Percentiles rank a stretch among this genome's conserved stretches.
phyloP scores from a whole-genome alignment of 23 tunicate species.

The Styela plicata region DNA sequence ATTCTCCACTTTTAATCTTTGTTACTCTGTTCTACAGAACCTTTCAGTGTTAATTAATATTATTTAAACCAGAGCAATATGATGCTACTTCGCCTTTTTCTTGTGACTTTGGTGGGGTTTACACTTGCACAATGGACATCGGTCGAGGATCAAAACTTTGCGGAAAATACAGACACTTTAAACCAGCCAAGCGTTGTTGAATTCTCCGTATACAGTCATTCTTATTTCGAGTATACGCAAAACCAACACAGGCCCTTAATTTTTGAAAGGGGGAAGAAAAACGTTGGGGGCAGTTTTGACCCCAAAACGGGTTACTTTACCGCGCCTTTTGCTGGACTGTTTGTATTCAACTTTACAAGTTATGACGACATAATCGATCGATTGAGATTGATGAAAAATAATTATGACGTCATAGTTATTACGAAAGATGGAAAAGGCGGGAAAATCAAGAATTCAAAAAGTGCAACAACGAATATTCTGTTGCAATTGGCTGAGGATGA shows the following conservation, averaged over 20 bases:
- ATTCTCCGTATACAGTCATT: slow-evolving; percentile 5
- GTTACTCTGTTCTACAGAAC: no score
- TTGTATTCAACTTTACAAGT: slow-evolving; percentile 39
- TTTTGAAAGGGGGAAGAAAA: slow-evolving; percentile 31
- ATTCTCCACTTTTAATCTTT: no score
- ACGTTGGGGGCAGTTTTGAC: slow-evolving; percentile 39
- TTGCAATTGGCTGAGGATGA: slow-evolving; percentile 40
- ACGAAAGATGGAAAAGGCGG: slow-evolving; percentile 44
- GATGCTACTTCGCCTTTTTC: neutral
- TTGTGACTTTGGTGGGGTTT: neutral
- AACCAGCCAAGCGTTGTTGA: neutral
- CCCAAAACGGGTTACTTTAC: slow-evolving; percentile 36
- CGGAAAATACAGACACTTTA: neutral
- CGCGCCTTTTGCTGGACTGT: slow-evolving; percentile 45
- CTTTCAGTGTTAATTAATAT: neutral
- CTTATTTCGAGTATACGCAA: neutral
- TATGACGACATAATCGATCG: slow-evolving; percentile 11
- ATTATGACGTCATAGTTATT: slow-evolving; percentile 47
- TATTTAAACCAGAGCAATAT: neutral
- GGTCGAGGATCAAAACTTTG: neutral
- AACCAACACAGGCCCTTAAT: slow-evolving; percentile 5
- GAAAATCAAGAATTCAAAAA: slow-evolving; percentile 26
- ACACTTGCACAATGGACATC: neutral
- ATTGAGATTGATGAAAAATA: slow-evolving; percentile 59
- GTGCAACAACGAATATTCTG: slow-evolving; percentile 25